phyloP scores from a whole-genome alignment of 2,113 vertebrate genomes.

The Lophochroa leadbeateri region DNA sequence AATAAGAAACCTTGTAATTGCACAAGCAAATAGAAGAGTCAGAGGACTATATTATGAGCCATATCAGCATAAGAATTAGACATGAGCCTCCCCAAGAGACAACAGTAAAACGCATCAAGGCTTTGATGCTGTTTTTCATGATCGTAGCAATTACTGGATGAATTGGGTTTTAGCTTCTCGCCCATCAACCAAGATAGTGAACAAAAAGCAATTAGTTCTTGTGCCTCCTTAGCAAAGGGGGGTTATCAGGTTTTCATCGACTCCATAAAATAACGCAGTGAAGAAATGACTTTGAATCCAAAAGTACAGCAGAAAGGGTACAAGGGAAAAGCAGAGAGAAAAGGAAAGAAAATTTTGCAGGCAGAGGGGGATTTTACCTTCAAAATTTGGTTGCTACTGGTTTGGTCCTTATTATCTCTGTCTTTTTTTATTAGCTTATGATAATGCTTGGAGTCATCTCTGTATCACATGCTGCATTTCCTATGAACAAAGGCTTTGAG shows the following conservation, averaged over 20 bases:
- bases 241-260: conserved; percentile 71
- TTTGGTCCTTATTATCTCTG: conserved; percentile 20
- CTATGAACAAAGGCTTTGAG: conserved; percentile 32
- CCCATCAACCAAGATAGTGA: conserved; percentile 74
- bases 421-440: conserved; percentile 32
- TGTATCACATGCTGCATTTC: conserved; percentile 5
- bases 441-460: conserved; percentile 25
- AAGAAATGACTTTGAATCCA: conserved; percentile 61
- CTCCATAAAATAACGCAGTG: conserved; percentile 63
- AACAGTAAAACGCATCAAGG: conserved; percentile 57
- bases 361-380: not conserved
- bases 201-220: conserved; percentile 76
- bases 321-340: not conserved
- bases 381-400: conserved; percentile 44
- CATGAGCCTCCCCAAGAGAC: conserved; percentile 67
- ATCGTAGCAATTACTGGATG: conserved; percentile 76
- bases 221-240: conserved; percentile 58
- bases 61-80: conserved; percentile 77
- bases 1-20: conserved; percentile 76
- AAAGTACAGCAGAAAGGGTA: conserved; percentile 1
- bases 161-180: conserved; percentile 76
- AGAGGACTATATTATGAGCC: conserved; percentile 71
- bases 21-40: conserved; percentile 75
- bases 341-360: not conserved
- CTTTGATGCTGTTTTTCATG: conserved; percentile 75